Evolutionary conservation across 1,140 invertebrate species (phyloP).

Genomic region (Meloidogyne hapla): DNA sequence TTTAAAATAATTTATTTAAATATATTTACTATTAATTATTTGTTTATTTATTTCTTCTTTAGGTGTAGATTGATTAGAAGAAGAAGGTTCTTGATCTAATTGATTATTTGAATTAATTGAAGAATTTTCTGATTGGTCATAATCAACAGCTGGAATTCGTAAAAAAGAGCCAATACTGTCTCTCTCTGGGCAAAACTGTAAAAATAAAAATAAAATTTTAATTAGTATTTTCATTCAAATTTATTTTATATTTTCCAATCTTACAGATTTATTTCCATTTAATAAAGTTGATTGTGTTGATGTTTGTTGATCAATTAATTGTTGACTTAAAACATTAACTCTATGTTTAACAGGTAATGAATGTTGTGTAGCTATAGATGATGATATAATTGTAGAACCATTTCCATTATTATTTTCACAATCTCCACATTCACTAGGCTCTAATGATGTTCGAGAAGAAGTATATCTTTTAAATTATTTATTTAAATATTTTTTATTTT

Average conservation of each 20-base stretch:
- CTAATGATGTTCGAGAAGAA: constrained; percentile 60
- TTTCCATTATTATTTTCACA: constrained; percentile 28
- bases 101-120: constrained; percentile 53
- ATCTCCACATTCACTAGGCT: constrained; percentile 62
- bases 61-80: constrained; percentile 9
- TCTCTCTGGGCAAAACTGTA: constrained; percentile 10
- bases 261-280: constrained; percentile 8
- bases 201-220: background rate
- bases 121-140: constrained; percentile 42
- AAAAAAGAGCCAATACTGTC: constrained; percentile 28
- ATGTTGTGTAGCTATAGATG: background rate
- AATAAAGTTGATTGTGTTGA: constrained; percentile 26
- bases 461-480: constrained; percentile 53
- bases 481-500: background rate
- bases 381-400: background rate
- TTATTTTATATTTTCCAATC: background rate
- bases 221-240: too few species aligned
- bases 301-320: constrained; percentile 44
- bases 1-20: constrained; percentile 4
- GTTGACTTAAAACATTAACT: constrained; percentile 52
- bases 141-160: constrained; percentile 58
- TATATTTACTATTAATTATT: background rate
- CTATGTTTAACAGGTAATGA: constrained; percentile 30
- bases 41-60: constrained; percentile 12
- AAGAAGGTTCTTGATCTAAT: background rate